A percentile compares a stretch with the other conserved stretches of the same genome.
These are phyloP conservation scores for Sepiola atlantica DNA, from an alignment of 2,888 invertebrate genomes.

Conservation along the genomic window DNA sequence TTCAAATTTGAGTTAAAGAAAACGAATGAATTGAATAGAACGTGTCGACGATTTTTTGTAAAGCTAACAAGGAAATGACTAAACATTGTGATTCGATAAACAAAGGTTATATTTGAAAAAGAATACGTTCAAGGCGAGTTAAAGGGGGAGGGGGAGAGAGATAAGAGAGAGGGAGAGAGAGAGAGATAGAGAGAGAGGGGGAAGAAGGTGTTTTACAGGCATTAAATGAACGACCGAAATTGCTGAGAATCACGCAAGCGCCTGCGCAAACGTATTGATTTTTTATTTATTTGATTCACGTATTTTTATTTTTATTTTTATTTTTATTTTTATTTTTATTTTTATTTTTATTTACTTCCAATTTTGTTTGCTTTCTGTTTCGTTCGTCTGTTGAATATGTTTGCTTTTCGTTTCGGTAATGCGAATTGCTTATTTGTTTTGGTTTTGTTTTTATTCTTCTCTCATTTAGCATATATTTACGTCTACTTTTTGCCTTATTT, in stretches of 20 bases:
- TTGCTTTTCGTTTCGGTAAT: neutral
- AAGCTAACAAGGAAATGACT: constrained; percentile 17
- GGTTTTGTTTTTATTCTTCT: neutral
- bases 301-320: neutral
- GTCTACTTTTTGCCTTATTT: neutral
- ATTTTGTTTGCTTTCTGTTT: neutral
- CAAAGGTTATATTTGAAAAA: neutral
- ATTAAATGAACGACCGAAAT: neutral
- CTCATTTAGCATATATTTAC: neutral
- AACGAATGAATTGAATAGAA: neutral
- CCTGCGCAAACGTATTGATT: neutral
- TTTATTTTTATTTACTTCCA: neutral
- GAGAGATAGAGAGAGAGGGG: neutral
- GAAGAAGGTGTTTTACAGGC: neutral
- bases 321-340: neutral
- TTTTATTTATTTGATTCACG: too few relatives aligned
- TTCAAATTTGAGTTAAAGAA: neutral
- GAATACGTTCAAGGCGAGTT: neutral
- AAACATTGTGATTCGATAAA: neutral
- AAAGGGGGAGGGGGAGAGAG: neutral
- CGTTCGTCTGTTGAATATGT: neutral
- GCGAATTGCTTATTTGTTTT: neutral
- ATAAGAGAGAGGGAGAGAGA: neutral
- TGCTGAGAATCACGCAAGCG: neutral
- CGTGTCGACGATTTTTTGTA: neutral